A percentile compares a stretch with the other conserved stretches of the same genome.
Conservation (phyloP, 2,113 vertebrate genomes). For the Daphoenositta chrysoptera region DNA sequence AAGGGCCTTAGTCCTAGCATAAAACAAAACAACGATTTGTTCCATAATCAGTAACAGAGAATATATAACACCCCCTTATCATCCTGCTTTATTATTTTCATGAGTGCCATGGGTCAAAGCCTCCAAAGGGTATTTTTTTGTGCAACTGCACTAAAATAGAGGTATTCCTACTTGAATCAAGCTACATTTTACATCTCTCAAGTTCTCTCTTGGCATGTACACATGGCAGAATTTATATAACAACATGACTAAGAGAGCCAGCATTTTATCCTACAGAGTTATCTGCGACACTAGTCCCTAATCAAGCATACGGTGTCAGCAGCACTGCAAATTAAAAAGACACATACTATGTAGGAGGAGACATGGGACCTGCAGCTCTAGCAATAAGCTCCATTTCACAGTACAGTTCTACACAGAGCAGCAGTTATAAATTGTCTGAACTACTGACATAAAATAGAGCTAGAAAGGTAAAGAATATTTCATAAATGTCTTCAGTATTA, state of each 20-base stretch:
- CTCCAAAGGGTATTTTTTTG: neutral
- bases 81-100: neutral
- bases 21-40: neutral
- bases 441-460: conserved; percentile 27
- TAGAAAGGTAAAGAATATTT: conserved; percentile 52
- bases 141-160: neutral
- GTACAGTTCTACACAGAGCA: neutral
- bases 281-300: conserved; percentile 27
- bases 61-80: neutral
- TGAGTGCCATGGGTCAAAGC: neutral
- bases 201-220: neutral
- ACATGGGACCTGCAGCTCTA: neutral
- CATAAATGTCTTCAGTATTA: conserved; percentile 33
- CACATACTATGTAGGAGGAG: neutral
- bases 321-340: conserved; percentile 47
- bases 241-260: neutral
- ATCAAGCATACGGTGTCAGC: conserved; percentile 21
- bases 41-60: neutral
- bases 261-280: conserved; percentile 44
- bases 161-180: neutral
- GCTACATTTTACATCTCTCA: neutral
- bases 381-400: neutral
- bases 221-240: conserved; percentile 28
- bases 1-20: neutral
- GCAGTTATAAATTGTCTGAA: conserved; percentile 40